Percentiles rank a stretch among this genome's conserved stretches.
phyloP scores from a whole-genome alignment of 1,140 invertebrate genomes.

The Aphelenchoides fujianensis region DNA sequence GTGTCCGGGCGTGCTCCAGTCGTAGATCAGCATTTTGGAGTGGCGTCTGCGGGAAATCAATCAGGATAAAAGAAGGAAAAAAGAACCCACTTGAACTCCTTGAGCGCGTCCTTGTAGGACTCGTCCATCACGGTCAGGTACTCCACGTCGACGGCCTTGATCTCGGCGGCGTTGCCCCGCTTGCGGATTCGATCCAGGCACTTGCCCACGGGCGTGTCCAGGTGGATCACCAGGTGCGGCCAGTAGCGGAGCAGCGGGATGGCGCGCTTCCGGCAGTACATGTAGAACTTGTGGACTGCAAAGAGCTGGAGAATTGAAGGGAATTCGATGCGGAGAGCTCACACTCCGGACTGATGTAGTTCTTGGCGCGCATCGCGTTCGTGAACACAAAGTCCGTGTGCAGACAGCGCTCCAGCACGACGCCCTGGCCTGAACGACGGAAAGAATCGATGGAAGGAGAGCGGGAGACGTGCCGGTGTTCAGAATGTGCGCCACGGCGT shows the following conservation, averaged over 20 bases:
- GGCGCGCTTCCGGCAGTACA: constrained; percentile 68
- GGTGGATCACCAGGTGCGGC: constrained; percentile 83
- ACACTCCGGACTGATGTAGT: constrained; percentile 70
- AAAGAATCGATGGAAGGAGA: no score
- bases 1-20: constrained; percentile 78
- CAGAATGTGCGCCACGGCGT: constrained; percentile 78
- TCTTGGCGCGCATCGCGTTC: constrained; percentile 75
- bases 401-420: constrained; percentile 77
- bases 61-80: no score
- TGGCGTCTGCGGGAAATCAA: constrained; percentile 67
- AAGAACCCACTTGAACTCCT: constrained; percentile 68
- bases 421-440: constrained; percentile 78
- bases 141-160: constrained; percentile 70
- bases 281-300: constrained; percentile 59
- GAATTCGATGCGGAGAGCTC: constrained; percentile 25
- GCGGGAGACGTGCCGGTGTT: constrained; percentile 70
- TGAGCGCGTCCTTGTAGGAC: constrained; percentile 75
- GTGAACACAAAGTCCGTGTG: constrained; percentile 79
- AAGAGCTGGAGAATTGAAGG: constrained; percentile 19
- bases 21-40: constrained; percentile 77
- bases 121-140: constrained; percentile 74
- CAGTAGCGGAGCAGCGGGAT: constrained; percentile 69
- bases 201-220: constrained; percentile 74
- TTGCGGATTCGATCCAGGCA: constrained; percentile 68
- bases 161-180: constrained; percentile 61